These are phyloP conservation scores for Ageneiosus marmoratus DNA, from an alignment of 2,113 vertebrate genomes.

Conservation along the genomic window DNA sequence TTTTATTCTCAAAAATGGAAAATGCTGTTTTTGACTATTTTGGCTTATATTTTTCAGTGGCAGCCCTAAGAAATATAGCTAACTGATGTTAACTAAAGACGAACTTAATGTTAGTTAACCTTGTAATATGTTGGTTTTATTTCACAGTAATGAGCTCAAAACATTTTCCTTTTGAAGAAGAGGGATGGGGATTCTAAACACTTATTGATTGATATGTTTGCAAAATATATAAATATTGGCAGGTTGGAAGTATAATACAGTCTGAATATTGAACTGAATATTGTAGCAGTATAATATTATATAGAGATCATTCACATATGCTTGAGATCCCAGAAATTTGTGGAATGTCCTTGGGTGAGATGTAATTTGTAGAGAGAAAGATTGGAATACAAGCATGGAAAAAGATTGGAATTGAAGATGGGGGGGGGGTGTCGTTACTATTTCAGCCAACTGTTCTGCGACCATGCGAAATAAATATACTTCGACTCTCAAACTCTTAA, in stretches of 20 bases:
- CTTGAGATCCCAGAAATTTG: not conserved
- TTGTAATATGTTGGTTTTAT: not conserved
- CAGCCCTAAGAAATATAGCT: not conserved
- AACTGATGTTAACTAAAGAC: too few relatives aligned
- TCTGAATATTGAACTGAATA: not conserved
- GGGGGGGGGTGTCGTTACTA: not conserved
- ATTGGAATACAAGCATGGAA: not conserved
- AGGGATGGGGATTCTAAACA: not conserved
- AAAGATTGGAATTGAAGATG: too few relatives aligned
- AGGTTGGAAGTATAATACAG: not conserved
- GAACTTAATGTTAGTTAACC: too few relatives aligned
- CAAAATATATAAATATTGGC: not conserved
- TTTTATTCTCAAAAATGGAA: not conserved
- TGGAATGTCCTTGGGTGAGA: not conserved
- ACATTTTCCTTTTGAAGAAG: not conserved
- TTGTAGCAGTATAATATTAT: not conserved
- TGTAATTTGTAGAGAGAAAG: not conserved
- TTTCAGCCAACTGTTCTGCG: slow-evolving; percentile 1
- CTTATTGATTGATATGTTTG: too few relatives aligned
- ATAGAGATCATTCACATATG: not conserved
- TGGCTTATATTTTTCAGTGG: not conserved
- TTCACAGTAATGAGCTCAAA: too few relatives aligned
- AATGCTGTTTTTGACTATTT: not conserved
- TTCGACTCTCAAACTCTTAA: not conserved
- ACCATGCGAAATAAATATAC: not conserved